Percentiles rank a stretch among this genome's conserved stretches.
These are phyloP conservation scores for Phalanger gymnotis DNA, from an alignment of 2,797 vertebrate species.

Conservation along the genomic window DNA sequence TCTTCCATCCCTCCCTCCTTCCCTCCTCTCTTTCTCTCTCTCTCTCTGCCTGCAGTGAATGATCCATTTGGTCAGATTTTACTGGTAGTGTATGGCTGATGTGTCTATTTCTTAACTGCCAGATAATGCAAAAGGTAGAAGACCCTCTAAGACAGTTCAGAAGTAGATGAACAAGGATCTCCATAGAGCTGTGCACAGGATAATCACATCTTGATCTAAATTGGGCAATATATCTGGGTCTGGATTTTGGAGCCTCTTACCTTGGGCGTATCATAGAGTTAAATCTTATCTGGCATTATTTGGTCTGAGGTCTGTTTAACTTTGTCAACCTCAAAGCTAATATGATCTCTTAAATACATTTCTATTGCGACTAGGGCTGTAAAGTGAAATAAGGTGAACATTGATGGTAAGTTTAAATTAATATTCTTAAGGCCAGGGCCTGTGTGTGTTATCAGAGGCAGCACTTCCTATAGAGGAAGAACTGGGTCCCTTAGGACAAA, in stretches of 20 bases:
- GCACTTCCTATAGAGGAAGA: not conserved
- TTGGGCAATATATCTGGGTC: slow-evolving; percentile 71
- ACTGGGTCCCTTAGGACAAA: not conserved
- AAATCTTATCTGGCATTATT: slow-evolving; percentile 50
- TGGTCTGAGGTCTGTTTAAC: not conserved
- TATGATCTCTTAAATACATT: not conserved
- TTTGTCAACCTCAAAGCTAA: slow-evolving; percentile 50
- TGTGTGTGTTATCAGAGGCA: not conserved
- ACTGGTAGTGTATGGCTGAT: not conserved
- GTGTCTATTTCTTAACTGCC: not conserved
- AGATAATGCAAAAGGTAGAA: not conserved
- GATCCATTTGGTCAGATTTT: not conserved
- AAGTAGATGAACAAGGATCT: not conserved
- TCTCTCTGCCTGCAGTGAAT: not conserved
- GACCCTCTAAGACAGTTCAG: not conserved
- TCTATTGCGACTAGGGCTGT: slow-evolving; percentile 16
- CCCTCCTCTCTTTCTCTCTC: not conserved
- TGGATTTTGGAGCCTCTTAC: slow-evolving; percentile 54
- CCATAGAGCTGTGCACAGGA: not conserved
- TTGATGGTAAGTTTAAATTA: slow-evolving; percentile 48
- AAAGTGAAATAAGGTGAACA: slow-evolving; percentile 47
- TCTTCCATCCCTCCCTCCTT: no score
- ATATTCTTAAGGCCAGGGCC: slow-evolving; percentile 14
- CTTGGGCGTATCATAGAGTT: slow-evolving; percentile 49
- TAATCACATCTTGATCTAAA: slow-evolving; percentile 41